Evolutionary conservation across 2,888 invertebrate genomes (phyloP), one percentile per base, ranked within the genome.

Genomic region (Drosophila demipolita): DNA sequence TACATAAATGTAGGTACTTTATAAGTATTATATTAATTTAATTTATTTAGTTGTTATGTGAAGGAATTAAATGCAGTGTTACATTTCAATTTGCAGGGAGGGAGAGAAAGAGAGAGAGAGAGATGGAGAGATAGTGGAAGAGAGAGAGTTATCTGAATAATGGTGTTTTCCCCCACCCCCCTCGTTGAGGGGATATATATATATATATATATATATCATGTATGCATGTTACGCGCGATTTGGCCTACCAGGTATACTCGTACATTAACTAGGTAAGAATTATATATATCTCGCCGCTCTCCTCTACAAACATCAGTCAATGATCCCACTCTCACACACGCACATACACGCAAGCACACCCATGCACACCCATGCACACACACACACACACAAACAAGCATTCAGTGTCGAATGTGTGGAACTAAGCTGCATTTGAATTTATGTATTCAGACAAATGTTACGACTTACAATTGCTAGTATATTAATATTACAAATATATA

Each of bases 211-310:
- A 26, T 26, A 26, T 53, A 42, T 57, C 55, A 38, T 38, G 20
- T 58, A 38, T 75, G 72, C 54, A 77, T 60, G 50, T 57, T 60
- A 66, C 65, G 69, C 55, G 67, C 60, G 65, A 62, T 62, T 66
- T 72, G 80, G 73, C 86, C 83, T 82, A 82, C 82, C 82, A 85
- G 86, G 86, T 83, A 80, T 72, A 78, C 78, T 78, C 58, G 73
- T 77, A 77, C 61, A 63, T 73, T 78, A 73, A 55, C 67, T 73
- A 64, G 61, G 63, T 64, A 73, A 64, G 66, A 77, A 70, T 75
- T 48, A 50, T 60, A 17, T 40, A n/a, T 36, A 36, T 36, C 23
- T 29, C 42, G 45, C 36, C 50, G 58, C 63, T 33, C 53, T 61
- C 45, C 38, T 33, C 73, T 55, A 59, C 57, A 66, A 86, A 73